These are phyloP conservation scores for Chrysemys picta DNA, from an alignment of 2,113 vertebrate genomes.

Conservation along the genomic window DNA sequence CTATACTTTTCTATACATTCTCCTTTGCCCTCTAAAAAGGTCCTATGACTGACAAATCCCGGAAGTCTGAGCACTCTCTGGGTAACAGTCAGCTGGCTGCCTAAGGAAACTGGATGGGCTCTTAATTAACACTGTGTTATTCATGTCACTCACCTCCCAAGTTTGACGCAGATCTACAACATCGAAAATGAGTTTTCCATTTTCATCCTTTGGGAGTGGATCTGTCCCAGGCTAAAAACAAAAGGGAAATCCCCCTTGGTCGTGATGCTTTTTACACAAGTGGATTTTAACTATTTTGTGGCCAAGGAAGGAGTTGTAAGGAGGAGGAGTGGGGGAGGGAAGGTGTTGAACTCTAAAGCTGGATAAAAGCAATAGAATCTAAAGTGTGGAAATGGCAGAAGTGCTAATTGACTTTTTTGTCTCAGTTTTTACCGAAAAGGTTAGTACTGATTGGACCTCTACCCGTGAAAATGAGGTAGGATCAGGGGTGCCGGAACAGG, in stretches of 20 bases:
- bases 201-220: slow-evolving; percentile 76
- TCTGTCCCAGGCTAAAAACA: slow-evolving; percentile 76
- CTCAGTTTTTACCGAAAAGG: too few species aligned
- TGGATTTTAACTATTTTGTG: not conserved
- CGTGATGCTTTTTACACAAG: not conserved
- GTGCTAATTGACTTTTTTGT: too few species aligned
- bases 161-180: slow-evolving; percentile 83
- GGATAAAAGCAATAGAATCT: not conserved
- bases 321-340: not conserved
- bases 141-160: slow-evolving; percentile 80
- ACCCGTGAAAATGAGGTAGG: too few species aligned
- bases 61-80: not conserved
- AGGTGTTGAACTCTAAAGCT: not conserved
- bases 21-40: not conserved
- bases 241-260: not conserved
- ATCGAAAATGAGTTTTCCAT: slow-evolving; percentile 78
- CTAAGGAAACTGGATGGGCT: not conserved
- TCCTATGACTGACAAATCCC: not conserved
- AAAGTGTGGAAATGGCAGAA: not conserved
- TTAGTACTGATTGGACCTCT: too few species aligned
- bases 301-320: not conserved
- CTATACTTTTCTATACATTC: not conserved
- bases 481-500: too few species aligned
- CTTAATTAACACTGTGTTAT: not conserved
- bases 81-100: not conserved